phyloP scores from a whole-genome alignment of 2,113 vertebrate species.

The Equus przewalskii region DNA sequence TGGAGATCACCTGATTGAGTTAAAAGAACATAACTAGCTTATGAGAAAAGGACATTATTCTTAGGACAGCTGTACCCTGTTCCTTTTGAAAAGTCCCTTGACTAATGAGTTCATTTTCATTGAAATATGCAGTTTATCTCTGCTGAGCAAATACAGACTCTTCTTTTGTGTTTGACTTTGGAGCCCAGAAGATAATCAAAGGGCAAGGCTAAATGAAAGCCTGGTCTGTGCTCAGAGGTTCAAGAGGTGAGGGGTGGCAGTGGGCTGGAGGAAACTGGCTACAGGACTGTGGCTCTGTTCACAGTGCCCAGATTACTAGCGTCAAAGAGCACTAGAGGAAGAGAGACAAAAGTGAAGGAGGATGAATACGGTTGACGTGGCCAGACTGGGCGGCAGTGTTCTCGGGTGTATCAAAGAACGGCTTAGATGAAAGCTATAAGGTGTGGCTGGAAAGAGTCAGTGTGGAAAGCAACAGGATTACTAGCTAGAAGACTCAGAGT shows the following conservation, averaged over 20 bases:
- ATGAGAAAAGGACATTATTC: neutral
- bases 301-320: neutral
- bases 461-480: neutral
- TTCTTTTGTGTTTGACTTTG: neutral
- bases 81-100: conserved; percentile 37
- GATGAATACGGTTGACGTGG: neutral
- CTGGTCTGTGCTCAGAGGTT: neutral
- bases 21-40: conserved; percentile 1
- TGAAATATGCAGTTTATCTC: neutral
- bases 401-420: neutral
- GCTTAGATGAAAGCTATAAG: neutral
- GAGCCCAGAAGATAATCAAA: conserved; percentile 51
- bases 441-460: neutral
- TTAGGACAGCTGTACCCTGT: neutral
- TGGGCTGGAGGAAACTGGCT: neutral
- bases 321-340: neutral
- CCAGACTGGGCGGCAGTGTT: neutral
- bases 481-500: neutral
- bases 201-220: neutral
- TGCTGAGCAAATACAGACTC: neutral
- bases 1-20: conserved; percentile 9
- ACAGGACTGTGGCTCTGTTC: neutral
- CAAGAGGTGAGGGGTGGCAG: neutral
- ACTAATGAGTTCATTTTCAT: neutral
- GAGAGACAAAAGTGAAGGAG: neutral